Conservation (phyloP, 2,797 vertebrate genomes). For the Anisognathus igniventris region DNA sequence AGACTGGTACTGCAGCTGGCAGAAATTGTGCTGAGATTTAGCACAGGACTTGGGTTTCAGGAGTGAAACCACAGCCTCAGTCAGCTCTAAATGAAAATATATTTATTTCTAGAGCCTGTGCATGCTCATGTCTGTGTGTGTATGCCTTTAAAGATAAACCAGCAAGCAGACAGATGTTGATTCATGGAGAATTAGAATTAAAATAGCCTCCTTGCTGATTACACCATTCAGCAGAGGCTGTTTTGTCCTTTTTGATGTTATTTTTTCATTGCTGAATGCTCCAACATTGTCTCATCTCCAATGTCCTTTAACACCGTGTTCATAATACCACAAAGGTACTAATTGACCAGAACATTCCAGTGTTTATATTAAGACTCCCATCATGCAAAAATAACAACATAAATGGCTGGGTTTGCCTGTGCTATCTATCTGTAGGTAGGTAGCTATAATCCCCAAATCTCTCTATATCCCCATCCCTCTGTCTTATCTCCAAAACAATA, state of each 20-base stretch:
- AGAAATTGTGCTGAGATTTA: neutral
- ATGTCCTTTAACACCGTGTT: neutral
- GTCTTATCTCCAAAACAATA: neutral
- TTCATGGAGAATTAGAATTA: neutral
- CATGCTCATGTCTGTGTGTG: neutral
- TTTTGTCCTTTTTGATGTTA: neutral
- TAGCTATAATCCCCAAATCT: neutral
- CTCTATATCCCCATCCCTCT: neutral
- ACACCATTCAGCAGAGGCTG: neutral
- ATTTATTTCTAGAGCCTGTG: neutral
- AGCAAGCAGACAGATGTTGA: conserved; percentile 16
- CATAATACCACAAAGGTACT: neutral
- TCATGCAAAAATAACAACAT: neutral
- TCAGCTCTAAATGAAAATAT: neutral
- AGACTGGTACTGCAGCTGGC: neutral
- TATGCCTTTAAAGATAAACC: neutral
- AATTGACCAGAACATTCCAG: neutral
- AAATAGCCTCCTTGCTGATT: conserved; percentile 30
- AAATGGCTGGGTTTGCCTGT: neutral
- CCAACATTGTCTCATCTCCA: neutral
- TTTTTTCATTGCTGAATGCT: conserved; percentile 8
- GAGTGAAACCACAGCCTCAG: neutral
- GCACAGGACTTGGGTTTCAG: neutral
- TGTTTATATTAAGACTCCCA: neutral
- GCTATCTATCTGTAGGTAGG: neutral